phyloP scores from a whole-genome alignment of 2,797 vertebrate species.

The Coendou prehensilis region DNA sequence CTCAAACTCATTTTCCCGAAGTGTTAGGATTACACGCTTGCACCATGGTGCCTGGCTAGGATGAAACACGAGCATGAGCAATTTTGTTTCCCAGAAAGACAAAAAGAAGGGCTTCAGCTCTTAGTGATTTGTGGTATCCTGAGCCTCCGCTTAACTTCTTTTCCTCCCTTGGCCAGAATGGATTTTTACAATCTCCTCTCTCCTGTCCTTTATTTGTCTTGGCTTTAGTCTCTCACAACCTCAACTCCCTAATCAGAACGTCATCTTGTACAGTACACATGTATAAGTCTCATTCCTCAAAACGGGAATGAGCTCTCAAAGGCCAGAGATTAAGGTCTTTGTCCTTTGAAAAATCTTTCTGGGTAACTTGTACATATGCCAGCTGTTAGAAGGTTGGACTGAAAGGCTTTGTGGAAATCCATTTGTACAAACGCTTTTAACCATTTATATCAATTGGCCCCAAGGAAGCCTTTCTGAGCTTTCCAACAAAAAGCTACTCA shows the following conservation, averaged over 20 bases:
- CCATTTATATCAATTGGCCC: not conserved
- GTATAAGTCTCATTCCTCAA: constrained; percentile 26
- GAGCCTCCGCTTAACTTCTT: not conserved
- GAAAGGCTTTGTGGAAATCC: constrained; percentile 56
- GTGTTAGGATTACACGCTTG: not conserved
- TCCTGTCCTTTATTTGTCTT: not conserved
- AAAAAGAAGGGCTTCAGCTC: not conserved
- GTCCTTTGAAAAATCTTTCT: constrained; percentile 49
- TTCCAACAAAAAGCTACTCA: constrained; percentile 26
- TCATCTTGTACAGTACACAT: not conserved
- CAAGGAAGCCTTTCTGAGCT: not conserved
- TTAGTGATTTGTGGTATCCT: accelerated
- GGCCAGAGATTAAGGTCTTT: not conserved
- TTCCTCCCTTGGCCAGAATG: not conserved
- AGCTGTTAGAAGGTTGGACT: constrained; percentile 43
- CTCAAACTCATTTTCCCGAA: not conserved
- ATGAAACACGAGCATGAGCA: not conserved
- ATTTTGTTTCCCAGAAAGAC: not conserved
- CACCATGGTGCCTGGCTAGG: not conserved
- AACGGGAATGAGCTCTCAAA: constrained; percentile 56
- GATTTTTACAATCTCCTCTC: not conserved
- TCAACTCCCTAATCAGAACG: not conserved
- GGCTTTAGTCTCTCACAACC: not conserved
- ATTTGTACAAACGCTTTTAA: constrained; percentile 31
- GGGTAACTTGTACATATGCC: constrained; percentile 10